Base-by-base conservation (phyloP, 2,797 vertebrate species). In the Pyrrhura leucotis region DNA sequence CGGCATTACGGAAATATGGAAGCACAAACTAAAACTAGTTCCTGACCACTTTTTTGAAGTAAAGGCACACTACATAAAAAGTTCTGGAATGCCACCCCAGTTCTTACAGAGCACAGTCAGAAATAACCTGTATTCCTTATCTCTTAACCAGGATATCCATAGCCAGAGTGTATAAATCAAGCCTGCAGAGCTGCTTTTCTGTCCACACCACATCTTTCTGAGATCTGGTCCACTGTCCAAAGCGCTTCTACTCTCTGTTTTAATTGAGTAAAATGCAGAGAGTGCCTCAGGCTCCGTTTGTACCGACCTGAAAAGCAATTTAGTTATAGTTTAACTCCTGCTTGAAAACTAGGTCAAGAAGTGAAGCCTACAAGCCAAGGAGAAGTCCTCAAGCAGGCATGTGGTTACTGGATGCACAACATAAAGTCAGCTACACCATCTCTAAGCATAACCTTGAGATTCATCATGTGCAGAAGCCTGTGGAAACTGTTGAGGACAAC, bases 261-360 rank as follows among this genome's bases (percentile, higher is more conserved):
- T 85, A 93, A 93, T 66, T 78, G 68, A 95, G 73, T 81, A 89
- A 96, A 97, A 96, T 22, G 72, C 66, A 77, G 72, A 88, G 83
- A 71, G 50, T 0, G 53, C 97, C 96, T 62, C 89, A 54, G 96
- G 97, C 90, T 51, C 23, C 9, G 0, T 85, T 96, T 96, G 96
- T 96, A 96, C 97, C 28, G 71, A 90, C 53, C 40, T 45, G 39
- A 39, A 93, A 83, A 74, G 35, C 65, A 73, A 82, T 97, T 78
- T 91, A 81, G 97, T 97, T 96, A 97, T 20, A 96, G 50, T 97
- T 97, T 97, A 97, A 97, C 97, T 97, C 33, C 71, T 86, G 75
- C 84, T 80, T 95, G 91, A 92, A 96, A 95, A 95, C 4, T 85
- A 90, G 96, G 96, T 96, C 96, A 94, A 92, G 76, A 95, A 95